Conservation (phyloP, 2,888 invertebrate species). For the Diarsia rubi region DNA sequence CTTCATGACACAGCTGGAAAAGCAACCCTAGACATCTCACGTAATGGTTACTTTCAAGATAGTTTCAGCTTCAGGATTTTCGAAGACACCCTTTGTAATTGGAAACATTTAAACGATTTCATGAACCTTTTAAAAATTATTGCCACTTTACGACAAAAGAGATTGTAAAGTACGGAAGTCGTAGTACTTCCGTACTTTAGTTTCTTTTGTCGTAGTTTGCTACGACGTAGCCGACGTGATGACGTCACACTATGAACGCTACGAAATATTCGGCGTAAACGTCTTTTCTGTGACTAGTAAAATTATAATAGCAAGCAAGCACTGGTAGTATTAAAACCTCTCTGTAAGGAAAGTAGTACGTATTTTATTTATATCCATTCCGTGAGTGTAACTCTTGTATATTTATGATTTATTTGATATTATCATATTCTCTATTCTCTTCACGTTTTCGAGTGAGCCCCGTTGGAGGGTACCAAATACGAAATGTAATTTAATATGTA, state of each 20-base stretch:
- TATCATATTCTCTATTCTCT: slow-evolving; percentile 4
- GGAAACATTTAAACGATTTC: not conserved
- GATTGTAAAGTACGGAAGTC: not conserved
- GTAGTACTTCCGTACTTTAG: too few relatives aligned
- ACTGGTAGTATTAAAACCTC: not conserved
- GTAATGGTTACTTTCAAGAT: not conserved
- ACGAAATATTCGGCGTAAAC: slow-evolving; percentile 4
- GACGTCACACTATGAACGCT: slow-evolving; percentile 19
- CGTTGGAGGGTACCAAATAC: slow-evolving; percentile 1
- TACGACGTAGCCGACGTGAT: slow-evolving; percentile 12
- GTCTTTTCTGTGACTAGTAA: not conserved
- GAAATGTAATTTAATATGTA: slow-evolving; percentile 12
- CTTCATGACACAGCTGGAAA: not conserved
- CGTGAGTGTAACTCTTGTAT: slow-evolving; percentile 5
- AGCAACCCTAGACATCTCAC: not conserved
- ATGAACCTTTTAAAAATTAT: not conserved
- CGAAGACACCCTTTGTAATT: not conserved
- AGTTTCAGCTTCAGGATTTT: not conserved
- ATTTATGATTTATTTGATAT: slow-evolving; percentile 17
- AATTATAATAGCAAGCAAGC: not conserved
- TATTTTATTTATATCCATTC: not conserved
- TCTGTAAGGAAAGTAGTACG: not conserved
- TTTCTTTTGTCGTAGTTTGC: too few relatives aligned
- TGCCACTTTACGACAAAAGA: not conserved
- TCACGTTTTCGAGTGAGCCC: slow-evolving; percentile 1